A percentile compares a stretch with the other conserved stretches of the same genome.
Evolutionary conservation across 2,888 invertebrate species (phyloP).

Genomic region (Trichogramma evanescens): DNA sequence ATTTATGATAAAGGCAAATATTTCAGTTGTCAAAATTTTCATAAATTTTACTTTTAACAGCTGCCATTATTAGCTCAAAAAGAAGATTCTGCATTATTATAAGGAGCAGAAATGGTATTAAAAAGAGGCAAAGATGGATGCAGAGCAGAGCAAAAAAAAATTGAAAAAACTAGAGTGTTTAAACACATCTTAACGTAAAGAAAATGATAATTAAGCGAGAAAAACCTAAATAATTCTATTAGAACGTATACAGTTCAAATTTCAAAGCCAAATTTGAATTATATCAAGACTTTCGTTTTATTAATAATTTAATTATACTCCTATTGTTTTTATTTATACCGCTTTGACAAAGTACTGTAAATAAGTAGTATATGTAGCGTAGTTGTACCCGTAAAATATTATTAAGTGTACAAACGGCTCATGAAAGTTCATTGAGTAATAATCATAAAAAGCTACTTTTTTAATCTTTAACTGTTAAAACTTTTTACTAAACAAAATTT

Average conservation of each 20-base stretch:
- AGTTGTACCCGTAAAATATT: too few relatives aligned
- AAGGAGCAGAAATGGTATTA: conserved; percentile 20
- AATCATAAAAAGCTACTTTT: too few relatives aligned
- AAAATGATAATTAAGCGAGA: conserved; percentile 35
- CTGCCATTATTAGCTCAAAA: conserved; percentile 35
- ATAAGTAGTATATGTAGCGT: too few relatives aligned
- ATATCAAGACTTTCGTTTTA: too few relatives aligned
- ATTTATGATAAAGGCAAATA: too few relatives aligned
- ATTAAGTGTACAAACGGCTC: too few relatives aligned
- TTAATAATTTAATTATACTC: too few relatives aligned
- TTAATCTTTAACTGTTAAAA: too few relatives aligned
- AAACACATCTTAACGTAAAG: conserved; percentile 48
- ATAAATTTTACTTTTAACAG: conserved; percentile 27
- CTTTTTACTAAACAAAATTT: too few relatives aligned
- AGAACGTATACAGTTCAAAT: conserved; percentile 16
- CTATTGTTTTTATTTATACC: too few relatives aligned
- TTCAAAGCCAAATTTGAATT: conserved; percentile 4
- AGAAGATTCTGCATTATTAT: conserved; percentile 16
- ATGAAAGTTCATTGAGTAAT: too few relatives aligned
- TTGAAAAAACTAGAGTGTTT: conserved; percentile 46
- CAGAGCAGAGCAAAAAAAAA: conserved; percentile 31
- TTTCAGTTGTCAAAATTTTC: neutral
- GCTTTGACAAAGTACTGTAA: too few relatives aligned
- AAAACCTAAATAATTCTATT: conserved; percentile 20
- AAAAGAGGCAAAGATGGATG: conserved; percentile 32